Base-by-base conservation (phyloP, 2,113 vertebrate species). In the Python bivittatus region DNA sequence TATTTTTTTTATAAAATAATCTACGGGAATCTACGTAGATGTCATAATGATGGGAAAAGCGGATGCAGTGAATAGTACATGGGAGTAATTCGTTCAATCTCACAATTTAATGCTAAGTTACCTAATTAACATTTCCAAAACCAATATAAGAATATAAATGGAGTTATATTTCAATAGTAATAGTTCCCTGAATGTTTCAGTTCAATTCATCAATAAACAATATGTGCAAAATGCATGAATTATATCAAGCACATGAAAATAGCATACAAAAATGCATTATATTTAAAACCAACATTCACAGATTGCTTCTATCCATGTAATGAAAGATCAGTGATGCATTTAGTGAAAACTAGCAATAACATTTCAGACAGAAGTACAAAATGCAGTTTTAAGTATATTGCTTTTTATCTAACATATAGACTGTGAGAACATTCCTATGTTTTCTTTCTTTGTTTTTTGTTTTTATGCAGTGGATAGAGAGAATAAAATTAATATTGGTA, bases 281-380 rank as follows among this genome's bases (percentile, higher is more conserved):
- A 68, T 68, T 68, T 33, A 48, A 68, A 68, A 68, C 64, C 64
- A 68, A 68, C 12, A 68, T 1, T 68, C 0, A 5, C 64, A 68
- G 64, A 68, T 68, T 68, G 64, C 64, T 68, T 68, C 13, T 68
- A 15, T 68, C 64, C 6, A 1, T n/a, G 93, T 54, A 92, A 2
- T 68, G 38, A 93, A 91, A 94, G 86, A 91, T 94, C 95, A 85
- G 15, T 94, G 93, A 79, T 92, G 94, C 94, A 95, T 94, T 96
- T 95, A 91, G 94, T 94, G 94, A 91, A 95, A 95, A 95, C 92
- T 38, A 84, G 91, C 17, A 95, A 57, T 54, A 58, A 29, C 91
- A 84, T 90, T 92, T 94, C 91, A 94, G 94, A 94, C 93, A 88
- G 44, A 94, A 57, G 27, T 44, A 92, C 4, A 91, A 91, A 94